Evolutionary conservation across 1,140 invertebrate species (phyloP).

Genomic region (Camponotus pennsylvanicus): DNA sequence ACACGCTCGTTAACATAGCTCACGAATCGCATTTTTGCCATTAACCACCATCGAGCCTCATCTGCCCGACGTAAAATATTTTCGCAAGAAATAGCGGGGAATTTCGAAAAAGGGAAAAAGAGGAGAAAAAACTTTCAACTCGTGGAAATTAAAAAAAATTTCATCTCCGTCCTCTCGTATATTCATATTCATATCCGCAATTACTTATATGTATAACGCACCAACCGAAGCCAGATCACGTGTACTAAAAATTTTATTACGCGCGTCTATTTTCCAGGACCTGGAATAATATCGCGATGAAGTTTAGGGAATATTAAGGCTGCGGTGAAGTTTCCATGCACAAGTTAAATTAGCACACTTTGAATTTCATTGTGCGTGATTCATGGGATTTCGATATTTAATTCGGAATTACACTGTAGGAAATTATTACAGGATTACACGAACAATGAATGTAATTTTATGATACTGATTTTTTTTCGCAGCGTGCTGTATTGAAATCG

Average conservation of each 20-base stretch:
- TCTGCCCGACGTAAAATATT: background rate
- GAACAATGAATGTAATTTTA: too few relatives aligned
- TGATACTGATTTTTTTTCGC: background rate
- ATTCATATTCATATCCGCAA: background rate
- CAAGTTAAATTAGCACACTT: constrained; percentile 12
- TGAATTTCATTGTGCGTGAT: constrained; percentile 19
- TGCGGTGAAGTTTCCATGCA: background rate
- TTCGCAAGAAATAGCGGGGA: background rate
- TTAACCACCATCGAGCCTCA: background rate
- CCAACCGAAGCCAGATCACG: too few relatives aligned
- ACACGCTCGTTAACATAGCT: constrained; percentile 52
- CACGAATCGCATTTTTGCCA: constrained; percentile 45
- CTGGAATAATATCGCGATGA: background rate
- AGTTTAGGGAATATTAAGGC: constrained; percentile 18
- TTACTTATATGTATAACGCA: background rate
- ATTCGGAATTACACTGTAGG: background rate
- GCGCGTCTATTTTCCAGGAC: constrained; percentile 6
- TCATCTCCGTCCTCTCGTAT: background rate
- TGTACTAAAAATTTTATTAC: background rate
- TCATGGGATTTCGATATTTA: background rate
- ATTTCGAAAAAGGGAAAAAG: background rate
- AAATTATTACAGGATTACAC: too few relatives aligned
- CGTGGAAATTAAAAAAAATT: background rate
- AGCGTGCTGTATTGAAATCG: background rate
- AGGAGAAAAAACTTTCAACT: background rate